Conservation (phyloP, 2,888 invertebrate genomes). For the Patella ulyssiponensis region DNA sequence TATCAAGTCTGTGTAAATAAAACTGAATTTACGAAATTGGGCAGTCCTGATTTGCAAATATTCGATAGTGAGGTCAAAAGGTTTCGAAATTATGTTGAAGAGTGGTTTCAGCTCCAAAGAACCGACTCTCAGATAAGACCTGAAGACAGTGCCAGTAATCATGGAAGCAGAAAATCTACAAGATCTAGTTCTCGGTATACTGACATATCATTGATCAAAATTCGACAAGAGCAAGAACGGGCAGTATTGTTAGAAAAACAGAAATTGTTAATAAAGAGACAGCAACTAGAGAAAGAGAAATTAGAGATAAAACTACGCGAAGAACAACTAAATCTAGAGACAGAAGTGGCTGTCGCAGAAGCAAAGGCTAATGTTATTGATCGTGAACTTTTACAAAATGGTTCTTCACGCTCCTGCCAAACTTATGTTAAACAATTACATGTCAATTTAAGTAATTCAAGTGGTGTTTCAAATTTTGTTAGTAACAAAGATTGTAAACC, state of each 20-base stretch:
- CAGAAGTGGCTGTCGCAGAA: background rate
- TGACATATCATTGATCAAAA: background rate
- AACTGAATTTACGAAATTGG: background rate
- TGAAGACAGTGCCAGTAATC: background rate
- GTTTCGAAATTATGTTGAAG: background rate
- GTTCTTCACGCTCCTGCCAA: background rate
- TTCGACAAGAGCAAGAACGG: background rate
- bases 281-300: slow-evolving; percentile 1
- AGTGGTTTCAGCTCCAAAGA: background rate
- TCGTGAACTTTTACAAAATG: background rate
- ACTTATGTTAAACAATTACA: background rate
- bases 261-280: background rate
- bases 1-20: background rate
- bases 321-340: background rate
- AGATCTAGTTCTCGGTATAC: background rate
- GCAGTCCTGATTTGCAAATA: background rate
- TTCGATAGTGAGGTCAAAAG: background rate
- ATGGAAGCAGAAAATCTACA: background rate
- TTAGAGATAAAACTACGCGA: background rate
- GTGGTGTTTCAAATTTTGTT: background rate
- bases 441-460: background rate
- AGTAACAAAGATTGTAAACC: no score
- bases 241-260: background rate
- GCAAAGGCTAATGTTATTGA: background rate
- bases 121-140: background rate